Conservation (phyloP, 1,140 invertebrate species). For the Hyles euphorbiae region DNA sequence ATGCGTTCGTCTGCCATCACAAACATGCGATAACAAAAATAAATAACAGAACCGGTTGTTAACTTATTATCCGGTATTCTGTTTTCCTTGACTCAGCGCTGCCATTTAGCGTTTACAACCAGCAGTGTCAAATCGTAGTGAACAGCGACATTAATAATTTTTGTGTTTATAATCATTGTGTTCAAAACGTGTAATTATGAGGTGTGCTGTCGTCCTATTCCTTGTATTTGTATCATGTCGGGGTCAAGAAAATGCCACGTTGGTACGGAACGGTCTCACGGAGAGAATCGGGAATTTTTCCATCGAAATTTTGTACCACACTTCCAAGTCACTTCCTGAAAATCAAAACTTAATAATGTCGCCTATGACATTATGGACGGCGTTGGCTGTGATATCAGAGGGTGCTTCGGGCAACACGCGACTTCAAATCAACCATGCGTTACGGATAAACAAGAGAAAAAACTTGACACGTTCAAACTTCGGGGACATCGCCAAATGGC, state of each 20-base stretch:
- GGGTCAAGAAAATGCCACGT: neutral
- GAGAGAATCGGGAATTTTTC: constrained; percentile 66
- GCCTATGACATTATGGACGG: constrained; percentile 73
- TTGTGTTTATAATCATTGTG: no score
- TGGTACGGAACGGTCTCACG: constrained; percentile 31
- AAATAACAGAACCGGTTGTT: no score
- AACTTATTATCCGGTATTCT: no score
- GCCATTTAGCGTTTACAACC: no score
- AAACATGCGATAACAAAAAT: no score
- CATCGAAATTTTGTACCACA: constrained; percentile 52
- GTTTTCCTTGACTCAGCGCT: no score
- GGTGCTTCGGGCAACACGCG: constrained; percentile 61
- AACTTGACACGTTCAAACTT: constrained; percentile 47
- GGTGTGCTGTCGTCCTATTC: no score
- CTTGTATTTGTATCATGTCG: no score
- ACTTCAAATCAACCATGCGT: constrained; percentile 46
- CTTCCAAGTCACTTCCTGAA: constrained; percentile 30
- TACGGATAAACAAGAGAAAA: constrained; percentile 44
- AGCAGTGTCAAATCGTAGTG: no score
- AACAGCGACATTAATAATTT: no score
- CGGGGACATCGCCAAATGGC: constrained; percentile 43
- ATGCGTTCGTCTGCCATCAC: no score
- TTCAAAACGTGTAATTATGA: no score
- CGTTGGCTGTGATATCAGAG: constrained; percentile 69
- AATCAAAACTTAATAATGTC: constrained; percentile 59